Base-by-base conservation (phyloP, 2,113 vertebrate genomes). In the Notechis scutatus region DNA sequence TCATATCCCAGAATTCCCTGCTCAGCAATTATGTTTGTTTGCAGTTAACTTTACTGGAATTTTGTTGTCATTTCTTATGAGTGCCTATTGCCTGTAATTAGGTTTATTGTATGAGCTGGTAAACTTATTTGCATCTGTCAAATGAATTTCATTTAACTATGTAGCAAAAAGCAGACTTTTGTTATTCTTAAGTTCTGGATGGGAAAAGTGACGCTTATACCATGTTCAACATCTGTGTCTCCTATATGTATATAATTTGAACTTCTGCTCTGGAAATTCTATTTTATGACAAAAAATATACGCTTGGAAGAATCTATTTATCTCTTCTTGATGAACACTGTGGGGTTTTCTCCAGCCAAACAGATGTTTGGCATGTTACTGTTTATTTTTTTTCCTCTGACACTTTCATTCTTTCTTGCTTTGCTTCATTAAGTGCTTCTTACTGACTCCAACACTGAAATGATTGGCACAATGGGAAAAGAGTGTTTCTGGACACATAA, bases 381-480 rank as follows among this genome's bases (percentile, higher is more conserved):
- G 20, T 85, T 61, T 87, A 34, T 61, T 87, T 94, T 87, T 87
- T 92, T 45, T 81, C 85, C 69, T 94, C 93, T 94, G 94, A 90
- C 94, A 95, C 88, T 87, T 87, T 92, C 45, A 94, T 90, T 69
- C 64, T 69, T 94, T 93, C 55, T 81, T 94, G 94, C 74, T 89
- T 89, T 88, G 56, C 91, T 69, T 69, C 57, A 90, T 15, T 87
- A 29, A 93, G 7, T 59, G 55, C 50, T 93, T 54, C 85, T 14
- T 54, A 52, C 45, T 87, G 34, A 52, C 90, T 93, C 29, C 91
- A 95, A 42, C 50, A 92, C 92, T 87, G 95, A 54, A 87, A 89
- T 94, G 95, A 94, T 93, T 89, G 92, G 94, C 91, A 96, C 94
- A 95, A 95, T 96, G 7, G 85, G 94, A 55, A 86, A 94, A 94